Percentiles rank a stretch among this genome's conserved stretches.
Conservation (phyloP, 1,140 invertebrate species). For the Streblospio benedicti region DNA sequence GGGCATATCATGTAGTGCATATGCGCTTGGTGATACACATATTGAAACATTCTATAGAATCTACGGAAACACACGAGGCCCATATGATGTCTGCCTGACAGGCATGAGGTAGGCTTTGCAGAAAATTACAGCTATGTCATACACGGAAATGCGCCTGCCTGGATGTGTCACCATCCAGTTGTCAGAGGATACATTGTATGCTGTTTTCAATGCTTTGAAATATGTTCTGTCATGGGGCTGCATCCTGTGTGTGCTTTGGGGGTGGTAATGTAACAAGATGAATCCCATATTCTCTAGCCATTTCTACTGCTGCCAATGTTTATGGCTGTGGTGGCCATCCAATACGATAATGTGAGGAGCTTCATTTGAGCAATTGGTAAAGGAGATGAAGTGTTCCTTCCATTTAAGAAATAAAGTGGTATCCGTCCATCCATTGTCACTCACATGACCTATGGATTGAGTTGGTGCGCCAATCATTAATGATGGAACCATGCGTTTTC, state of each 20-base stretch:
- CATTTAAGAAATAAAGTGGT: slow-evolving; percentile 20
- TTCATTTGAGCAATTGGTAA: slow-evolving; percentile 12
- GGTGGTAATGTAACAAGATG: slow-evolving; percentile 28
- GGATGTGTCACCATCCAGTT: slow-evolving; percentile 32
- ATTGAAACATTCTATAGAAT: no score
- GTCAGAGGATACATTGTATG: slow-evolving; percentile 24
- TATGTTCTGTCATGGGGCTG: slow-evolving; percentile 18
- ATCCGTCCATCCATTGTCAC: slow-evolving; percentile 21
- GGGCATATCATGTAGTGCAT: no score
- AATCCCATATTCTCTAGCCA: slow-evolving; percentile 16
- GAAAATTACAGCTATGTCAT: slow-evolving; percentile 29
- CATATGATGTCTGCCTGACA: no score
- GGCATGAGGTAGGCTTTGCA: slow-evolving; percentile 6
- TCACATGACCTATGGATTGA: slow-evolving; percentile 14
- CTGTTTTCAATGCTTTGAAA: slow-evolving; percentile 17
- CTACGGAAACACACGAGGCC: no score
- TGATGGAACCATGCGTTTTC: slow-evolving; percentile 27
- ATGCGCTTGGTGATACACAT: no score
- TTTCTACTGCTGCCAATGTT: slow-evolving; percentile 18
- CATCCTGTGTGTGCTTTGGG: slow-evolving; percentile 33
- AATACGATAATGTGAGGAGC: slow-evolving; percentile 12
- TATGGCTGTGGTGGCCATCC: slow-evolving; percentile 24
- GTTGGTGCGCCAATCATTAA: slow-evolving; percentile 38
- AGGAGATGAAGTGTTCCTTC: slow-evolving; percentile 19
- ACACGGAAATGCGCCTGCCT: slow-evolving; percentile 31